Evolutionary conservation across 2,888 invertebrate species (phyloP), one percentile per base, ranked within the genome.

Genomic region (Pheosia gnoma): DNA sequence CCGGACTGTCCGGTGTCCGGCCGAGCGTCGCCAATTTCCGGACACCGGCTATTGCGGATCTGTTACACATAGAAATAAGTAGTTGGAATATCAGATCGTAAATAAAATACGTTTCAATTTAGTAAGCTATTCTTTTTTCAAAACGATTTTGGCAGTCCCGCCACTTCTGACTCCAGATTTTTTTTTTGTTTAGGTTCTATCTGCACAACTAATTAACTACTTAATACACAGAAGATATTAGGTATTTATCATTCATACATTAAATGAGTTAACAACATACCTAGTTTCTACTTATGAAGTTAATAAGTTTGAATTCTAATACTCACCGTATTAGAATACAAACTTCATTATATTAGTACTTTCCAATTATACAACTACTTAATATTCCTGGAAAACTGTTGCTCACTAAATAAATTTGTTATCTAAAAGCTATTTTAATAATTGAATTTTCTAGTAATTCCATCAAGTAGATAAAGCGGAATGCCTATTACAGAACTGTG

Each of bases 1-100:
- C 71, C 74, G 75, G 71, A 59, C 65, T 68, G 79, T 74, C 77
- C 76, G 75, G 72, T 66, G 76, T 73, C 80, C 77, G 81, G 80
- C 76, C 78, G 75, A 80, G 81, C 82, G 78, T 77, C 77, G 78
- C 83, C 87, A 88, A 89, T 89, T 88, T 89, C 89, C 89, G 87
- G 80, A 69, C 70, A 69, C 66, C 63, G 58, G 69, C 63, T 67
- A 70, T 58, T 66, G 67, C 67, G 66, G 59, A 68, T 70, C 58
- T 61, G 61, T 70, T 68, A 75, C 72, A 74, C 67, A 71, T 72
- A 66, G 66, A 67, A 72, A 68, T 71, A 63, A 61, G 59, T 57
- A 36, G 45, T 59, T 56, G 37, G 63, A 61, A 63, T 61, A 37
- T 53, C 7, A 53, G 53, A 53, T 53, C 37, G 53, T 53, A 7